phyloP scores from a whole-genome alignment of 2,113 vertebrate genomes.

The Thalassoma bifasciatum region DNA sequence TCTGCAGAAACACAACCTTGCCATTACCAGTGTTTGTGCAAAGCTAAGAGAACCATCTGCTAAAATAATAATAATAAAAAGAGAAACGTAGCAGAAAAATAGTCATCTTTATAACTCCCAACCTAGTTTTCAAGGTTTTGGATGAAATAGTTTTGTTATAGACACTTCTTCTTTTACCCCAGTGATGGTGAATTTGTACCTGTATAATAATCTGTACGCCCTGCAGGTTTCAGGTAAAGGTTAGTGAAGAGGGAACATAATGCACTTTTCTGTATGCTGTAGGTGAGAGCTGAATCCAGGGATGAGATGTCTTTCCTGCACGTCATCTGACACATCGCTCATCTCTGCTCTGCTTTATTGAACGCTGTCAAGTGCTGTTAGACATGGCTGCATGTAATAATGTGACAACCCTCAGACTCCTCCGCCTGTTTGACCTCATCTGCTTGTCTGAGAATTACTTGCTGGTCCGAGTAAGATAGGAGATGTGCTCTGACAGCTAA shows the following conservation, averaged over 20 bases:
- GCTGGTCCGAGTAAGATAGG: conserved; percentile 26
- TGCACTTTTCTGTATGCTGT: background rate
- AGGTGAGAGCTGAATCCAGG: background rate
- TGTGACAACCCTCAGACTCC: conserved; percentile 42
- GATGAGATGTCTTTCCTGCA: conserved; percentile 5
- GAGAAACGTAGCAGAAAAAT: no score
- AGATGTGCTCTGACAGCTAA: conserved; percentile 55
- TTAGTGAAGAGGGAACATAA: background rate
- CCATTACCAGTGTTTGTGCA: no score
- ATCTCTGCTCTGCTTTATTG: conserved; percentile 4
- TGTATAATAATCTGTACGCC: background rate
- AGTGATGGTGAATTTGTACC: no score
- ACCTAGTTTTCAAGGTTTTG: no score
- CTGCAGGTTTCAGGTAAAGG: background rate
- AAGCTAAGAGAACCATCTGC: no score
- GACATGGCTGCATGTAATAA: conserved; percentile 34
- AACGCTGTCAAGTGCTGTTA: conserved; percentile 36
- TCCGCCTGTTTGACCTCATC: conserved; percentile 42
- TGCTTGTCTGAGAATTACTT: conserved; percentile 33
- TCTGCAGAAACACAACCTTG: no score
- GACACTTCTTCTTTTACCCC: no score
- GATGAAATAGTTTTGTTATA: no score
- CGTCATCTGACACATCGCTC: conserved; percentile 11
- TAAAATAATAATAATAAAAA: no score
- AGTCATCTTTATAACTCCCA: no score